Evolutionary conservation across 2,113 vertebrate species (phyloP).

Genomic region (Notiomystis cincta): DNA sequence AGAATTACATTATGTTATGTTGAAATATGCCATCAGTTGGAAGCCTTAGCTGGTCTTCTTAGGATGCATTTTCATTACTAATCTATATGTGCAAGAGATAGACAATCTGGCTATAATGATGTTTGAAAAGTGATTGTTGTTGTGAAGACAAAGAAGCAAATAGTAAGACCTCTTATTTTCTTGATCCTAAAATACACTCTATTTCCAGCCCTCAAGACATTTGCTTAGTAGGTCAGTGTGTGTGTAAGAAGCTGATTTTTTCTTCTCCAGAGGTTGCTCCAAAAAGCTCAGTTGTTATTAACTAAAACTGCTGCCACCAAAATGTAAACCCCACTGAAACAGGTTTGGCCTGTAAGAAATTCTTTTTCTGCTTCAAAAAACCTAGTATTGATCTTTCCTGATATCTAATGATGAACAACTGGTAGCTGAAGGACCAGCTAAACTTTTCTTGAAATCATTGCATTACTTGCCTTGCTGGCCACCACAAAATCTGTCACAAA

Average conservation of each 20-base stretch:
- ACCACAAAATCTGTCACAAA: neutral
- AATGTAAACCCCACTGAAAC: neutral
- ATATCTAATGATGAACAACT: neutral
- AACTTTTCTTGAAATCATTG: neutral
- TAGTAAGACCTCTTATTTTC: neutral
- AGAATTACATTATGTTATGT: neutral
- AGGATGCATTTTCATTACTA: neutral
- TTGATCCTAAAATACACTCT: neutral
- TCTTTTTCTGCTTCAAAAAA: neutral
- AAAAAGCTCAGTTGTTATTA: neutral
- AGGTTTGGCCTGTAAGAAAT: neutral
- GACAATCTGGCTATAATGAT: neutral
- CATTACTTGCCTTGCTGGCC: neutral
- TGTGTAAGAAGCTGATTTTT: neutral
- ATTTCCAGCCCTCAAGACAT: neutral
- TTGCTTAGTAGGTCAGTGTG: neutral
- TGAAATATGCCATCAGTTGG: neutral
- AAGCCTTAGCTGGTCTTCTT: neutral
- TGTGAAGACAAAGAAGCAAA: neutral
- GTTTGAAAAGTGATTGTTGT: neutral
- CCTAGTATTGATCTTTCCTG: neutral
- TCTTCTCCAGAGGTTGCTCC: neutral
- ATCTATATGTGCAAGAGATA: neutral
- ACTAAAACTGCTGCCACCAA: neutral
- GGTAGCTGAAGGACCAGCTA: neutral